Evolutionary conservation across 2,797 vertebrate genomes (phyloP), one percentile per base, ranked within the genome.

Genomic region (Philypnodon macrostomus): DNA sequence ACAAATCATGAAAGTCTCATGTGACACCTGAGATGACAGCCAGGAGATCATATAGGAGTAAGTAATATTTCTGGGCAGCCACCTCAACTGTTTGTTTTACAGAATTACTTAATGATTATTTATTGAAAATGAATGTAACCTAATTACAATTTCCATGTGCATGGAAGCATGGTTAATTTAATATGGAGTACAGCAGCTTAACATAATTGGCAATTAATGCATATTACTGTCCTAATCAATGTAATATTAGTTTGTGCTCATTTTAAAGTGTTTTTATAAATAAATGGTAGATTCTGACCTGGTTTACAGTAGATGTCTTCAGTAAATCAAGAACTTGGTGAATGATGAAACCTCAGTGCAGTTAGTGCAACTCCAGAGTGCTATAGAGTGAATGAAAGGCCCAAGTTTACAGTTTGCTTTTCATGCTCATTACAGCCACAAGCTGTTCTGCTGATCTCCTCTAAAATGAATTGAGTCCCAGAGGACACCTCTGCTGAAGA

Each of bases 401-500:
- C 52, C 66, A 16, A n/a, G 27, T 70, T 53, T 62, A 63, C 47
- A 37, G 47, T 63, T 62, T 66, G 35, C 31, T 70, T 73, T 77
- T 75, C 47, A 58, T 76, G 47, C 72, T 75, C 74, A 82, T 81
- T 83, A 75, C 58, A 47, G 69, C 64, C 75, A 71, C 72, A 72
- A 80, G 65, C 63, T 69, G 54, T 73, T 69, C 69, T 73, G 79
- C 58, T 84, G 73, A 80, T 80, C 76, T 62, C 73, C 67, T 61
- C 75, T 66, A 75, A 78, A 78, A 73, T 58, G 59, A 63, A 73
- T 64, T 53, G 62, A 72, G 61, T 84, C 81, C 75, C 80, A 58
- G 32, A 53, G 80, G 84, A 86, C 67, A 70, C 66, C 75, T 80
- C 54, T 23, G 64, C 65, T 74, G 71, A 80, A 81, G 79, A 71